Percentiles rank a stretch among this genome's conserved stretches.
Conservation (phyloP, 1,140 invertebrate species). For the Nasonia vitripennis region DNA sequence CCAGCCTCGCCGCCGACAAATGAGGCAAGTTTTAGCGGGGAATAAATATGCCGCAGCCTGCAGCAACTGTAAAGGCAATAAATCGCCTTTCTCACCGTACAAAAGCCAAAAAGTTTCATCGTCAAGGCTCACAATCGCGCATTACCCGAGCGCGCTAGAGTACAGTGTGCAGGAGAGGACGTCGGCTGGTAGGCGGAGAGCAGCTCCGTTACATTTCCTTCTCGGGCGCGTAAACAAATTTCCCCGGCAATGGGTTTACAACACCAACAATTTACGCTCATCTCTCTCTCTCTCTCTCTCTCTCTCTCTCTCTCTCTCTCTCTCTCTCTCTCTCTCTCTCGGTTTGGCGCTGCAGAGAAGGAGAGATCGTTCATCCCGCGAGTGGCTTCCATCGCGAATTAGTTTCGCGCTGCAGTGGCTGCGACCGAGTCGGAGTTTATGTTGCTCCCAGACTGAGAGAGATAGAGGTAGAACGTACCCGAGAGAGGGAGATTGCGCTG, state of each 20-base stretch:
- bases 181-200: background rate
- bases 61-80: conserved; percentile 8
- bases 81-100: conserved; percentile 10
- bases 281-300: conserved; percentile 8
- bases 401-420: conserved; percentile 23
- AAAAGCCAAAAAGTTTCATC: conserved; percentile 47
- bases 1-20: background rate
- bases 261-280: conserved; percentile 41
- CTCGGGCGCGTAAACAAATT: conserved; percentile 41
- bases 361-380: conserved; percentile 7
- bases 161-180: background rate
- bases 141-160: background rate
- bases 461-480: background rate
- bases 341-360: background rate
- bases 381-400: conserved; percentile 36
- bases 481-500: background rate
- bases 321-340: conserved; percentile 8
- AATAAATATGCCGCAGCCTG: conserved; percentile 5
- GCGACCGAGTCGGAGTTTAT: conserved; percentile 5
- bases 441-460: background rate
- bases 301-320: too few relatives aligned
- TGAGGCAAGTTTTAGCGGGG: conserved; percentile 21
- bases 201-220: conserved; percentile 30
- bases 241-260: conserved; percentile 39
- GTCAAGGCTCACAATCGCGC: background rate